A percentile compares a stretch with the other conserved stretches of the same genome.
Evolutionary conservation across 2,888 invertebrate genomes (phyloP).

Genomic region (Tromatobia lineatoria): DNA sequence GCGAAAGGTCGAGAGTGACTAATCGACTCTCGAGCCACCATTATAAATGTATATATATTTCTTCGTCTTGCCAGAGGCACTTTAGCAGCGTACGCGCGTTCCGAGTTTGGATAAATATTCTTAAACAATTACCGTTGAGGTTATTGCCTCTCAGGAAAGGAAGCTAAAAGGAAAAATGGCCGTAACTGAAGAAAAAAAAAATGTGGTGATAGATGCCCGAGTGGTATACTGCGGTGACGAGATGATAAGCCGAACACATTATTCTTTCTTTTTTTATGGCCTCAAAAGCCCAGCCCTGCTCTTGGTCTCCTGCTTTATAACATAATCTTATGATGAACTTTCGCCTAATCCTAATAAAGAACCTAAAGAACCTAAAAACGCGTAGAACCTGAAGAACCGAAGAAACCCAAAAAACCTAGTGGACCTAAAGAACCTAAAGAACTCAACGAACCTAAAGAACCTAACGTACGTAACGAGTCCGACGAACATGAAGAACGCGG

Average conservation of each 20-base stretch:
- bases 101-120: slow-evolving; percentile 67
- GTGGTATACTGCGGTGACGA: slow-evolving; percentile 5
- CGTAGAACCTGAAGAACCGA: too few species aligned
- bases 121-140: slow-evolving; percentile 76
- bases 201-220: slow-evolving; percentile 32
- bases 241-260: slow-evolving; percentile 31
- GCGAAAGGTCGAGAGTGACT: slow-evolving; percentile 68
- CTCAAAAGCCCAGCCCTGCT: neutral
- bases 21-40: slow-evolving; percentile 69
- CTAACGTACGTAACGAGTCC: too few species aligned
- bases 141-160: slow-evolving; percentile 27
- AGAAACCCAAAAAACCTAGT: too few species aligned
- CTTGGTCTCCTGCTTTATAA: neutral
- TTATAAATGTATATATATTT: slow-evolving; percentile 45
- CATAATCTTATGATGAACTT: neutral
- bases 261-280: slow-evolving; percentile 17
- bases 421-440: too few species aligned
- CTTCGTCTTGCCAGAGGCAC: slow-evolving; percentile 31
- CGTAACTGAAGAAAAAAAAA: slow-evolving; percentile 17
- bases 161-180: slow-evolving; percentile 37
- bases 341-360: too few species aligned
- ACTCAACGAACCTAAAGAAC: too few species aligned
- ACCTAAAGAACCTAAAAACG: too few species aligned
- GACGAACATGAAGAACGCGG: too few species aligned
- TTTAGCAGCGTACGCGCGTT: neutral